Base-by-base conservation (phyloP, 92 coral and sea anemone genomes). In the Siderastrea siderea region DNA sequence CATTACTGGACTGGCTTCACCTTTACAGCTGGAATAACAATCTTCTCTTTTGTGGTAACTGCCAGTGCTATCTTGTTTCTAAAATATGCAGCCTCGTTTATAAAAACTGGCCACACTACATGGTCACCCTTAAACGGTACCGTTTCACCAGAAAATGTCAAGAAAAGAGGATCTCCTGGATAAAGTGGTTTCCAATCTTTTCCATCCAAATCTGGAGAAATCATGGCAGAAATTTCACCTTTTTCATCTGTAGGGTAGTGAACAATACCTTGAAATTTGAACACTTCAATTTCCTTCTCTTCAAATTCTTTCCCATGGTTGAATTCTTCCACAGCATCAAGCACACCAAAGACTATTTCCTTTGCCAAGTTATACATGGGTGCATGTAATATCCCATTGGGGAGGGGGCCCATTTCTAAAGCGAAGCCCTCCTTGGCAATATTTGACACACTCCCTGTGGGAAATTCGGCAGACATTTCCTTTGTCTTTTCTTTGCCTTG, bases 51-150 rank as follows among this genome's bases (percentile, higher is more conserved):
- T 38, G 44, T 83, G 11, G 92, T 77, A 52, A 89, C 71, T 43
- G 86, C 8, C 88, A 89, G 14, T 26, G 92, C 92, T 58, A 81
- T 76, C 15, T 81, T 81, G 26, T 83, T 89, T 19, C 75, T 49
- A 79, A 89, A 74, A 67, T 94, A 94, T n/a, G 93, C 82, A 45
- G 95, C 95, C 77, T 92, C 97, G 52, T 89, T 94, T 64, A 94
- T 86, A 47, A 94, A 94, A 11, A 89, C 83, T 77, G 94, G 96
- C 77, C 83, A 83, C 26, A 87, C 80, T 4, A 70, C 75, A 10
- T 91, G 84, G 16, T 84, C 78, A 1, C 90, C 94, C 38, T 77
- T 60, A 38, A 84, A 88, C 15, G 74, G 77, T 66, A 91, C 59
- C 14, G 85, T 86, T 65, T 91, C 80, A 3, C 93, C 96, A 45